A percentile compares a stretch with the other conserved stretches of the same genome.
Evolutionary conservation across 2,797 vertebrate genomes (phyloP).

Genomic region (Enteromius trimaculatus): DNA sequence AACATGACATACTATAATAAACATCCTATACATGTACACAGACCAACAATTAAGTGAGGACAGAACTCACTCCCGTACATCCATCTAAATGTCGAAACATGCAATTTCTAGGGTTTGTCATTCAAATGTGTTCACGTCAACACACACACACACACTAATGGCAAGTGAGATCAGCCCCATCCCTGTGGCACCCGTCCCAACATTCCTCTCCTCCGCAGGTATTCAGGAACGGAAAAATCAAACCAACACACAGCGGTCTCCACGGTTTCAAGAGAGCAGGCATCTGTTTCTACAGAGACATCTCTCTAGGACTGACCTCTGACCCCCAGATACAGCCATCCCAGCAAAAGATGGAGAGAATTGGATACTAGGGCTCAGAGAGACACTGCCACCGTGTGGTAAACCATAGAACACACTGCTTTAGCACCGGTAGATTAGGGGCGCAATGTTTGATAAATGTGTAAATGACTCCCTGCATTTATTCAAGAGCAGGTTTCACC

Average conservation of each 20-base stretch:
- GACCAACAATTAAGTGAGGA: not conserved
- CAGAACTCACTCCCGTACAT: not conserved
- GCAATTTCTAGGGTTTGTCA: slow-evolving; percentile 20
- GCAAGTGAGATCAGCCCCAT: slow-evolving; percentile 51
- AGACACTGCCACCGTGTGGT: slow-evolving; percentile 70
- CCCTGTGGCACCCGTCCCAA: slow-evolving; percentile 47
- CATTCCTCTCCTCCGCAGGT: slow-evolving; percentile 47
- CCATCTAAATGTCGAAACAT: not conserved
- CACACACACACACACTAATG: slow-evolving; percentile 9
- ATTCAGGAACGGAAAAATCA: slow-evolving; percentile 48
- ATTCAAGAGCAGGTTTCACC: slow-evolving; percentile 26
- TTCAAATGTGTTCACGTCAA: slow-evolving; percentile 2
- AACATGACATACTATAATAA: not conserved
- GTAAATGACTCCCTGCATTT: slow-evolving; percentile 47
- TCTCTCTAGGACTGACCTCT: slow-evolving; percentile 45
- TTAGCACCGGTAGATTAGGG: slow-evolving; percentile 37
- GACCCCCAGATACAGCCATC: slow-evolving; percentile 48
- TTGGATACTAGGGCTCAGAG: not conserved
- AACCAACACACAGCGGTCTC: slow-evolving; percentile 35
- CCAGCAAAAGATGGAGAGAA: slow-evolving; percentile 2
- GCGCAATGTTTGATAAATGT: slow-evolving; percentile 10
- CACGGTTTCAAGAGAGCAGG: slow-evolving; percentile 50
- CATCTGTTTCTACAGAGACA: slow-evolving; percentile 62
- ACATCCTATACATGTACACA: not conserved
- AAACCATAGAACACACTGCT: slow-evolving; percentile 49